Conservation (phyloP, 1,140 invertebrate genomes). For the Gryon sp. region DNA sequence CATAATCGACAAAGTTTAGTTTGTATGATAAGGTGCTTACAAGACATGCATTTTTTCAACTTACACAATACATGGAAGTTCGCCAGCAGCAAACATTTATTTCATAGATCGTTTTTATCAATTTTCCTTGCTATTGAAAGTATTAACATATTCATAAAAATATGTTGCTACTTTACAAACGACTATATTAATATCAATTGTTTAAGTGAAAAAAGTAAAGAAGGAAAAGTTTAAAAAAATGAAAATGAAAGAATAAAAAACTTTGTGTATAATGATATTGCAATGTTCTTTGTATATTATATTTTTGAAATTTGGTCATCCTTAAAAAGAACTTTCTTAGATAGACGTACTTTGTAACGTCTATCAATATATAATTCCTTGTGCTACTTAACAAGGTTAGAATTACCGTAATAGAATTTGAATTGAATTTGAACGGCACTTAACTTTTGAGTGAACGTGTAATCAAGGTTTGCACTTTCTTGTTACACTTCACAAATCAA, state of each 20-base stretch:
- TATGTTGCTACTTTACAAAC: not conserved
- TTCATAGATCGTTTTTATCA: slow-evolving; percentile 32
- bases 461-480: slow-evolving; percentile 55
- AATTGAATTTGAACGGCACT: slow-evolving; percentile 57
- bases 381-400: slow-evolving; percentile 45
- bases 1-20: slow-evolving; percentile 22
- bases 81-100: slow-evolving; percentile 11
- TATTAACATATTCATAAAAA: no score
- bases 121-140: slow-evolving; percentile 20
- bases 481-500: slow-evolving; percentile 48
- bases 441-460: slow-evolving; percentile 52
- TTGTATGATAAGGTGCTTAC: slow-evolving; percentile 25
- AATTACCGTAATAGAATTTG: slow-evolving; percentile 54
- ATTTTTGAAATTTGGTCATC: no score
- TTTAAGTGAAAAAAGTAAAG: slow-evolving; percentile 4
- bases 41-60: slow-evolving; percentile 22
- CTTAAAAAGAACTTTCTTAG: not conserved
- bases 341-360: slow-evolving; percentile 25
- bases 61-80: slow-evolving; percentile 2
- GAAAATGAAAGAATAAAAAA: slow-evolving; percentile 17
- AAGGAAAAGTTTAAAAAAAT: no score
- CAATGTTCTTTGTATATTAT: slow-evolving; percentile 6
- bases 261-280: slow-evolving; percentile 13
- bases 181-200: not conserved
- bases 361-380: slow-evolving; percentile 37